Evolutionary conservation across 1,140 invertebrate species (phyloP), one percentile per base, ranked within the genome.

Genomic region (Euura saliciscinereae): DNA sequence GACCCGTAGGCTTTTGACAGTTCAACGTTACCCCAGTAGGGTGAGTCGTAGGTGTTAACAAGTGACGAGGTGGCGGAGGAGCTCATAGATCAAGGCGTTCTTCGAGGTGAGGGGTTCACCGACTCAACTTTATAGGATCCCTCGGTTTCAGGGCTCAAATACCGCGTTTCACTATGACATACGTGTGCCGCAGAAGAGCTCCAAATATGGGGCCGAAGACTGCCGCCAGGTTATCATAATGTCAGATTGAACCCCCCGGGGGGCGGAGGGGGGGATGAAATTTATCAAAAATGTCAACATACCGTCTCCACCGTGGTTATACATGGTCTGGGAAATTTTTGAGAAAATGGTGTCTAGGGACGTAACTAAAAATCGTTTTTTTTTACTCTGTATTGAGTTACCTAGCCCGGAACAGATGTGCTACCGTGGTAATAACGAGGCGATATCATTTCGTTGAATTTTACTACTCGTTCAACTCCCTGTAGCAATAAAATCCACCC

Each of bases 71-170:
- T 59, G 51, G 51, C 51, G 51, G 51, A 59, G 8, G 51, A 59
- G 51, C 51, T 59, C 51, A 59, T 59, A 59, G 51, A 59, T 59
- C 51, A 59, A 59, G 51, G 51, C 51, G 51, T 59, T 59, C 51
- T 59, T 59, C 51, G 51, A 59, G 51, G 51, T n/a, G 51, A 59
- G 51, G 28, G 28, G 28, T 28, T 28, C 28, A 28, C 28, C 28
- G 28, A 28, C 28, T 28, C 28, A 28, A 28, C 28, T 28, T 28
- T 28, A 28, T 0, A 28, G 28, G 28, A 28, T 28, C 28, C 28
- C 28, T 28, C 28, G 28, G 28, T 28, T 28, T 28, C 28, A 1
- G 28, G 28, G 28, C 28, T 28, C 28, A 28, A 28, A 28, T 28
- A 28, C 28, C 28, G 28, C 28, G 28, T 28, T 28, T 28, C 28